Evolutionary conservation across 2,797 vertebrate genomes (phyloP).

Genomic region (Euphonia xanthogaster): DNA sequence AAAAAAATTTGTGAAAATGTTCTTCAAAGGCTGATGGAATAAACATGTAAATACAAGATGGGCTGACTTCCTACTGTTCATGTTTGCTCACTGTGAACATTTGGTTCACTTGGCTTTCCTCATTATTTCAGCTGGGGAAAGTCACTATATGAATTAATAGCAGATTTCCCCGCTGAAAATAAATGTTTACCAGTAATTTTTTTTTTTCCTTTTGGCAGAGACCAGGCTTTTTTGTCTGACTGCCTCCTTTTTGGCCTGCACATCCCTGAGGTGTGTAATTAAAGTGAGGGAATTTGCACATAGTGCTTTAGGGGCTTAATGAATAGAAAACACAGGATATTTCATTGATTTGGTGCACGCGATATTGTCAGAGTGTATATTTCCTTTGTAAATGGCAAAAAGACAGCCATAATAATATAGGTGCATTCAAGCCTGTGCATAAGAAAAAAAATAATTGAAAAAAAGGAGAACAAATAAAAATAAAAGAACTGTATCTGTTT

Average conservation of each 20-base stretch:
- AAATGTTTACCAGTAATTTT: constrained; percentile 75
- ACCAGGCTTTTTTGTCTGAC: constrained; percentile 74
- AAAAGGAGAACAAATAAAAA: constrained; percentile 2
- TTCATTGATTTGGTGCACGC: constrained; percentile 71
- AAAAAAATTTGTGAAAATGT: background rate
- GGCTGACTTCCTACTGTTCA: constrained; percentile 67
- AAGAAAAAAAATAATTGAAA: background rate
- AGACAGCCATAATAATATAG: constrained; percentile 63
- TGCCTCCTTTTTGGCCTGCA: constrained; percentile 71
- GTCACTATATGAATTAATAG: constrained; percentile 81
- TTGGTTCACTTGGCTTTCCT: constrained; percentile 77
- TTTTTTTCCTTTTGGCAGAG: constrained; percentile 72
- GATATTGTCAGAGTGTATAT: constrained; percentile 69
- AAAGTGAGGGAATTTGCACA: constrained; percentile 79
- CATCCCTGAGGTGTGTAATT: constrained; percentile 82
- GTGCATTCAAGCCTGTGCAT: constrained; percentile 45
- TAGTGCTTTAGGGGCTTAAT: constrained; percentile 76
- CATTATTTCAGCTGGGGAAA: constrained; percentile 80
- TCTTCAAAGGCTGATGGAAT: constrained; percentile 64
- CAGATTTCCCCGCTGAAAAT: constrained; percentile 81
- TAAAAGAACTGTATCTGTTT: constrained; percentile 65
- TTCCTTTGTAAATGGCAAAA: constrained; percentile 74
- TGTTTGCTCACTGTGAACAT: constrained; percentile 78
- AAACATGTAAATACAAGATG: constrained; percentile 73
- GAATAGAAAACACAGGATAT: constrained; percentile 77